Conservation (phyloP, 2,797 vertebrate genomes). For the Glyptemys insculpta region DNA sequence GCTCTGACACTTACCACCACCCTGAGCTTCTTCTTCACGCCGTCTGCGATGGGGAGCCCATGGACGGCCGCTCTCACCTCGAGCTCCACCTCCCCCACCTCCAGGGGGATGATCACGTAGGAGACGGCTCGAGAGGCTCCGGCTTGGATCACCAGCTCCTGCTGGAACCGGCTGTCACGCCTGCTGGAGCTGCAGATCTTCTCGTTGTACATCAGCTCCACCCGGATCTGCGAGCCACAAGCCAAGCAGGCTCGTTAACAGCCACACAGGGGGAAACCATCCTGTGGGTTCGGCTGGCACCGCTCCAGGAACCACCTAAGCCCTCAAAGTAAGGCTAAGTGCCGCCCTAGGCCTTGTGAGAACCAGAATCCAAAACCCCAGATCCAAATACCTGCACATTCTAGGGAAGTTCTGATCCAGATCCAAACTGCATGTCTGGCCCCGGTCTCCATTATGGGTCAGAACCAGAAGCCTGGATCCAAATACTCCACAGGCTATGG, state of each 20-base stretch:
- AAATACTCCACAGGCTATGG: not conserved
- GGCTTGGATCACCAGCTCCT: not conserved
- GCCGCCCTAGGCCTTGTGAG: not conserved
- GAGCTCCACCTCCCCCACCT: not conserved
- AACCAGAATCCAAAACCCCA: not conserved
- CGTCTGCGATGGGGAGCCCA: not conserved
- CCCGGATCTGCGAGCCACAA: not conserved
- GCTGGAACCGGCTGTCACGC: not conserved
- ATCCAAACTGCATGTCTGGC: not conserved
- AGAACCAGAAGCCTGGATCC: not conserved
- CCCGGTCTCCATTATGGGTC: not conserved
- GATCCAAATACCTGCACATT: not conserved
- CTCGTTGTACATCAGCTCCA: conserved; percentile 30
- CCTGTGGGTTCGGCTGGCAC: not conserved
- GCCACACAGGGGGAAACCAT: not conserved
- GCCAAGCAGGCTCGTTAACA: not conserved
- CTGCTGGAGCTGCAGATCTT: conserved; percentile 27
- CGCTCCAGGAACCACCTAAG: not conserved
- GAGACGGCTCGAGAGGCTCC: not conserved
- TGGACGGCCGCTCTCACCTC: conserved; percentile 25
- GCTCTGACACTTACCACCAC: conserved; percentile 31
- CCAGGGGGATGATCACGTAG: conserved; percentile 34
- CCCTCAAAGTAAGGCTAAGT: not conserved
- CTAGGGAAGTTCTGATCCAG: not conserved
- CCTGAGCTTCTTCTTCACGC: conserved; percentile 36